These are phyloP conservation scores for Lophius americanus DNA, from an alignment of 2,797 vertebrate genomes.

Conservation along the genomic window DNA sequence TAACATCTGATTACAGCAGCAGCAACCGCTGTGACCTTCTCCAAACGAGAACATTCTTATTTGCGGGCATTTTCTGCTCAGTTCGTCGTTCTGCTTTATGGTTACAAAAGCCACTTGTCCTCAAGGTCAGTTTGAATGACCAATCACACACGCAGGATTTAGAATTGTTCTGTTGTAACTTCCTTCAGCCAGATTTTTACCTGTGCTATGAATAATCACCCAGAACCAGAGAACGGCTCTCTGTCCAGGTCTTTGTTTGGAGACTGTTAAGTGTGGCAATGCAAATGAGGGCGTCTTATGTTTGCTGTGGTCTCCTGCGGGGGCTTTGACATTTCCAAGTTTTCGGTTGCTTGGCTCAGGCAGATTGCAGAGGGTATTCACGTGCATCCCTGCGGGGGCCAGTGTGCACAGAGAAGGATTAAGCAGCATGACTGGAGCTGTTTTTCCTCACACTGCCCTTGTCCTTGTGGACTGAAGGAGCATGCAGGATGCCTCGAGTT, in stretches of 20 bases:
- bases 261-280: slow-evolving; percentile 14
- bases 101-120: slow-evolving; percentile 19
- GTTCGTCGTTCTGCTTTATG: slow-evolving; percentile 15
- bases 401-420: slow-evolving; percentile 60
- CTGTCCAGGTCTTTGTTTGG: slow-evolving; percentile 24
- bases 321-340: slow-evolving; percentile 63
- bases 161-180: not conserved
- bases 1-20: slow-evolving; percentile 44
- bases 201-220: not conserved
- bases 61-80: not conserved
- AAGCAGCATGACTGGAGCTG: slow-evolving; percentile 47
- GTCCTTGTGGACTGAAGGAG: slow-evolving; percentile 52
- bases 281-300: slow-evolving; percentile 37
- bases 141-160: not conserved
- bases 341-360: slow-evolving; percentile 38
- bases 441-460: slow-evolving; percentile 36
- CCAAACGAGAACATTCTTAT: slow-evolving; percentile 35
- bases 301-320: slow-evolving; percentile 25
- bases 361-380: slow-evolving; percentile 49
- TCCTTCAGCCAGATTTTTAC: slow-evolving; percentile 3
- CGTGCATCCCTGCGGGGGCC: slow-evolving; percentile 50
- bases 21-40: slow-evolving; percentile 43
- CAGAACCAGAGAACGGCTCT: slow-evolving; percentile 5
- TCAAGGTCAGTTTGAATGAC: slow-evolving; percentile 47
- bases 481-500: slow-evolving; percentile 45